Evolutionary conservation across 1,140 invertebrate species (phyloP), one percentile per base, ranked within the genome.

Genomic region (Zaprionus camerounensis): DNA sequence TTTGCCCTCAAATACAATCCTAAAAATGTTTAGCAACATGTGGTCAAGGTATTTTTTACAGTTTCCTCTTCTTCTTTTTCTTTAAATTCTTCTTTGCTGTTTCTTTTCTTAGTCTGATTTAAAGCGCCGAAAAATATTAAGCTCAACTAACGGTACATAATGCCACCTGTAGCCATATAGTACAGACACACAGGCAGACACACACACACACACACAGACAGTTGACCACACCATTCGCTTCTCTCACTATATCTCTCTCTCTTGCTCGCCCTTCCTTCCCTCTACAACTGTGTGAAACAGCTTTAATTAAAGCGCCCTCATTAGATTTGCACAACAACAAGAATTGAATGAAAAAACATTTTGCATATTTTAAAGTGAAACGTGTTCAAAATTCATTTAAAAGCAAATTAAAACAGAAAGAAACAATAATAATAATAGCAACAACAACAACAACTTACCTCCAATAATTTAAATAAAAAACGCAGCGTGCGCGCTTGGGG

Each of bases 381-480:
- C 64, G 46, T 61, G 71, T 74, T 62, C n/a, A 55, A 74, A 69
- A 74, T 57, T 74, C 36, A 81, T 71, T 71, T 71, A 63, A 56
- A 64, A 57, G 41, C 62, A 53, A 71, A 84, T 57, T 68, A 69
- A 69, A 78, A 63, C 36, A 38, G 61, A 51, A 28, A 55, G 61
- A 51, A 41, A 55, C 20, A 41, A 4, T 22, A 17, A 61, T 38
- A 38, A 38, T 15, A 59, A 46, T 11, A 56, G 12, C 17, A 65
- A 55, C 34, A 55, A 65, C 31, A 64, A 44, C 2, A 59, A 12
- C 28, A 73, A 66, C 69, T 71, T 36, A 78, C 76, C 76, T 78
- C 57, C 31, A 76, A 78, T 68, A 75, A 75, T 66, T 76, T 66
- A 65, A 78, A 78, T 76, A 67, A 62, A 71, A 76, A 79, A 65